A percentile compares a stretch with the other conserved stretches of the same genome.
Conservation (phyloP, 2,888 invertebrate genomes). For the Drosophila koepferae region DNA sequence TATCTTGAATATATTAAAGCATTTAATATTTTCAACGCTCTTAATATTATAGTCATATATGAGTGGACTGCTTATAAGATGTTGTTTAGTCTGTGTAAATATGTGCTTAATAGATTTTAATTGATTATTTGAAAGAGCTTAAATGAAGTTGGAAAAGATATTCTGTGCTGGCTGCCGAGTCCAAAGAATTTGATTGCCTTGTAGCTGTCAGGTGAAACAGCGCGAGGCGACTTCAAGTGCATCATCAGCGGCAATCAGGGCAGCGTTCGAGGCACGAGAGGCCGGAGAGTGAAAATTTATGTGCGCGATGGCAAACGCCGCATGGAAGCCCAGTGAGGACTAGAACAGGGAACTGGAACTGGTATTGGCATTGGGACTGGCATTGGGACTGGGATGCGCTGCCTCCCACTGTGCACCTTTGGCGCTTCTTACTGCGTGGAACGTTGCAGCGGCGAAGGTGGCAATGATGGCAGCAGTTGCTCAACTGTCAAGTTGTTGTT, state of each 20-base stretch:
- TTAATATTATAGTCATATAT: background rate
- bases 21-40: background rate
- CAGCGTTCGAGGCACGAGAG: conserved; percentile 16
- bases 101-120: background rate
- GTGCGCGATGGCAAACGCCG: conserved; percentile 29
- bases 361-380: background rate
- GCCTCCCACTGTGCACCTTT: conserved; percentile 71
- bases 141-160: background rate
- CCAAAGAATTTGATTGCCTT: conserved; percentile 41
- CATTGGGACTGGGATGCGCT: conserved; percentile 22
- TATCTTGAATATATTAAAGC: background rate
- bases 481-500: conserved; percentile 78
- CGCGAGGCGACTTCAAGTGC: conserved; percentile 22
- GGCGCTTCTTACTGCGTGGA: conserved; percentile 64
- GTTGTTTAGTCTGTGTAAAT: background rate
- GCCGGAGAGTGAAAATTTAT: conserved; percentile 40
- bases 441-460: conserved; percentile 54
- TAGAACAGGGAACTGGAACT: background rate
- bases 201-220: conserved; percentile 46
- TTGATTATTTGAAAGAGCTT: background rate
- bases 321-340: conserved; percentile 10
- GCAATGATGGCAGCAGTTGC: conserved; percentile 83
- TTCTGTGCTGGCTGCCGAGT: background rate
- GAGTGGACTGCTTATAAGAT: background rate
- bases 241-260: conserved; percentile 43